Evolutionary conservation across 2,797 vertebrate genomes (phyloP), one percentile per base, ranked within the genome.

Genomic region (Alcedo atthis): DNA sequence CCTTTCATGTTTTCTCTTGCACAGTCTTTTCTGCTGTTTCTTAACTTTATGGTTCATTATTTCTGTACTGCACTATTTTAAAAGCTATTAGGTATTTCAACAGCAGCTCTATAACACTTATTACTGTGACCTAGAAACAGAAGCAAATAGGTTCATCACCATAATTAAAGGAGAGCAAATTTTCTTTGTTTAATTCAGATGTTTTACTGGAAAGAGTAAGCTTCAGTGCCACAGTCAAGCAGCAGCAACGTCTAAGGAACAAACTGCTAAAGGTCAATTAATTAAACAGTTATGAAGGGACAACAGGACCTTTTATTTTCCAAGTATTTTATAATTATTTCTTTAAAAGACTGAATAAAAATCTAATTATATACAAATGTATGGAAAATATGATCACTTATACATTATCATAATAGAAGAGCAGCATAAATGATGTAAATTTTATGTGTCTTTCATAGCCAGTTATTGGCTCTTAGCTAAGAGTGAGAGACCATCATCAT

Each of bases 231-330:
- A 90, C 86, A 57, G 55, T 74, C 67, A 69, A 16, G 67, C 32
- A 89, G 63, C 35, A 85, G 63, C 55, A 57, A 37, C 8, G 18
- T 79, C 74, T 59, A 86, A 79, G 45, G 85, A 94, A 70, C 46
- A 68, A 90, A 87, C 6, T 78, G 74, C 88, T 70, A 69, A 57
- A 87, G 87, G 81, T 32, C 61, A 89, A 73, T 84, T 89, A 90
- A 96, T 87, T 85, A 88, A 90, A 81, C 12, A 59, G 76, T 69
- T 85, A 82, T 14, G 43, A 84, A 83, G 28, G 48, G 51, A 78
- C 51, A 92, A 48, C 55, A 77, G 28, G 74, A 80, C 79, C 68
- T 90, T 87, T 79, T 66, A 58, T 74, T 79, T 88, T 78, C 22
- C 48, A 91, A 80, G 12, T 69, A 87, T 45, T 45, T 87, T 64